Evolutionary conservation across 2,113 vertebrate species (phyloP).

Genomic region (Arenaria interpres): DNA sequence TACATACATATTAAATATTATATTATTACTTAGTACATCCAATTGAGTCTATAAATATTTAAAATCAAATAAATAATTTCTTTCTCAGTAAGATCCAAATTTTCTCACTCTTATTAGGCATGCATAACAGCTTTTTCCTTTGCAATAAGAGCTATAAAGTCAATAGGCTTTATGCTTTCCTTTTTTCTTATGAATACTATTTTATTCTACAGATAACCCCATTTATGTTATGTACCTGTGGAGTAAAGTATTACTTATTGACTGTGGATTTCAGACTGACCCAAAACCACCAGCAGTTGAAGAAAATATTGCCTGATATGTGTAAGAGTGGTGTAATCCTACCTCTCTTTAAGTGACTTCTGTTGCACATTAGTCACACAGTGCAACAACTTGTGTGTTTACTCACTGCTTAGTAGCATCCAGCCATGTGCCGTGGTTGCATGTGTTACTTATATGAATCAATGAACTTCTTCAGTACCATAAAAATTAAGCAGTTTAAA

Average conservation of each 20-base stretch:
- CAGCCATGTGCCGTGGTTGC: neutral
- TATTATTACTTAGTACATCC: neutral
- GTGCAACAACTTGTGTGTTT: neutral
- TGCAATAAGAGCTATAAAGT: neutral
- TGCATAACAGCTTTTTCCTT: neutral
- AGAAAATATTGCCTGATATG: neutral
- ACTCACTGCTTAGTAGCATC: neutral
- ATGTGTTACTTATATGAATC: neutral
- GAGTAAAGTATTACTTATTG: neutral
- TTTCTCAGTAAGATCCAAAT: neutral
- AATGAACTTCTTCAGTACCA: neutral
- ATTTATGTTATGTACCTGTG: neutral
- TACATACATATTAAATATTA: neutral
- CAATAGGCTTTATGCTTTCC: neutral
- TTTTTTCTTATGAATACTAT: neutral
- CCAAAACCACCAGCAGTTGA: neutral
- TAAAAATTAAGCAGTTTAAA: neutral
- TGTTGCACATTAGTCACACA: neutral
- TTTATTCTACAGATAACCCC: neutral
- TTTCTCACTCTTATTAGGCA: neutral
- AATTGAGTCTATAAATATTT: conserved; percentile 9
- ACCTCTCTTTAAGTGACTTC: neutral
- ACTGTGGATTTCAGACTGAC: neutral
- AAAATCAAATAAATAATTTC: conserved; percentile 6
- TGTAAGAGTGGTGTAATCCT: neutral